Conservation (phyloP, 2,113 vertebrate genomes). For the Cyprinodon tularosa region DNA sequence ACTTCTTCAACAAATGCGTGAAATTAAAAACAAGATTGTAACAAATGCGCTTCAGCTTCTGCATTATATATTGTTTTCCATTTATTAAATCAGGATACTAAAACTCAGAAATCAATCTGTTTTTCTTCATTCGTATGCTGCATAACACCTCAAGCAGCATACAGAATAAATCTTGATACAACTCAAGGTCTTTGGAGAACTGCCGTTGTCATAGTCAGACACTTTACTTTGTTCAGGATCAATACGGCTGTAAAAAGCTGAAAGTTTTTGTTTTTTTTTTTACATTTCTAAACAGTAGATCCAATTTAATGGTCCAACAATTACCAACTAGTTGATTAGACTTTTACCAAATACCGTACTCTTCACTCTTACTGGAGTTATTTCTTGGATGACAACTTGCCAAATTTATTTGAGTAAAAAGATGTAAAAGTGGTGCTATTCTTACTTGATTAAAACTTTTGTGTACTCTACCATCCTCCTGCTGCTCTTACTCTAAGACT, state of each 20-base stretch:
- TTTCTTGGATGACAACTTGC: too few relatives aligned
- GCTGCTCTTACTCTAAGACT: too few relatives aligned
- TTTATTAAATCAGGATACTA: not conserved
- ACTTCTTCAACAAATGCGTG: not conserved
- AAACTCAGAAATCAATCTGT: conserved; percentile 7
- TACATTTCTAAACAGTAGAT: not conserved
- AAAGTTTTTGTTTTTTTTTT: not conserved
- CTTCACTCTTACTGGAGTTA: too few relatives aligned
- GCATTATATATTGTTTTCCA: not conserved
- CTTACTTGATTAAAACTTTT: too few relatives aligned
- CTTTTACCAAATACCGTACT: too few relatives aligned
- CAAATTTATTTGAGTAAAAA: too few relatives aligned
- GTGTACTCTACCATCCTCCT: too few relatives aligned
- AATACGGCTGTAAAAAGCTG: not conserved
- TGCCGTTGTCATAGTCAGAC: not conserved
- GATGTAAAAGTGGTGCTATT: too few relatives aligned
- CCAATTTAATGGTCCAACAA: too few relatives aligned
- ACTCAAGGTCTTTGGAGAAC: conserved; percentile 4
- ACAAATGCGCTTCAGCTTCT: not conserved
- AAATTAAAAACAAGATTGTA: not conserved
- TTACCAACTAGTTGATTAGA: too few relatives aligned
- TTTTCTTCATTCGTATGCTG: conserved; percentile 16
- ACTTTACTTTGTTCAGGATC: not conserved
- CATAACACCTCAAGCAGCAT: conserved; percentile 17
- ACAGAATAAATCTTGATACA: not conserved